Conservation (phyloP, 2,797 vertebrate genomes). For the Adrianichthys oophorus region DNA sequence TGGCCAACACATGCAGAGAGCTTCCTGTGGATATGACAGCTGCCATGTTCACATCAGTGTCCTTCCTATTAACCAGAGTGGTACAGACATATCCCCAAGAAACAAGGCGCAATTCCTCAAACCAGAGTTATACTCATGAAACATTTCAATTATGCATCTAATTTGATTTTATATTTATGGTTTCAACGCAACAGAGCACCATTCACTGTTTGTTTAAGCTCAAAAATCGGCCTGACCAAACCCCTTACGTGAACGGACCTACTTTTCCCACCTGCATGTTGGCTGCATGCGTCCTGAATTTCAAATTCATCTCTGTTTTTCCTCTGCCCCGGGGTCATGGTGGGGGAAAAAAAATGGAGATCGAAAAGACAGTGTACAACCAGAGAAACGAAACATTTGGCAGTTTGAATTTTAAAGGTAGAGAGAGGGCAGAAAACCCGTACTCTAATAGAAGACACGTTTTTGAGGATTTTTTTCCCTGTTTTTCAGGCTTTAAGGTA, state of each 20-base stretch:
- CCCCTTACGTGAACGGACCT: constrained; percentile 36
- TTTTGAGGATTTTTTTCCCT: too few species aligned
- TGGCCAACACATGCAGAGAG: constrained; percentile 47
- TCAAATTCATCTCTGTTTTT: constrained; percentile 38
- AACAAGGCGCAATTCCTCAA: constrained; percentile 1
- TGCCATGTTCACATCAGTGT: constrained; percentile 52
- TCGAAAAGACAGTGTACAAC: constrained; percentile 33
- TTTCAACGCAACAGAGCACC: constrained; percentile 15
- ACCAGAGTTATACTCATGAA: background rate
- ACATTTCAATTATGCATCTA: constrained; percentile 9
- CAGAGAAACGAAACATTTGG: constrained; percentile 18
- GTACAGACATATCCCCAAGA: constrained; percentile 15
- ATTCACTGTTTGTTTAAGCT: constrained; percentile 11
- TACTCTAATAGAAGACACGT: too few species aligned
- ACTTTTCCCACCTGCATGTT: constrained; percentile 53
- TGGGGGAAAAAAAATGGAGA: constrained; percentile 18
- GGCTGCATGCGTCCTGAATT: constrained; percentile 48
- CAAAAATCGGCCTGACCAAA: constrained; percentile 24
- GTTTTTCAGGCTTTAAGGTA: too few species aligned
- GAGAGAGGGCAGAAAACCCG: too few species aligned
- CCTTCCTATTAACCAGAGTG: constrained; percentile 41
- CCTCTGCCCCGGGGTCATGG: constrained; percentile 27
- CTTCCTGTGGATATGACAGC: constrained; percentile 63
- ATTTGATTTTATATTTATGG: constrained; percentile 10
- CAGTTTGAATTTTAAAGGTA: constrained; percentile 41